These are phyloP conservation scores for Calvadosia cruxmelitensis DNA, from an alignment of 30 jellyfish, hydroid and myxozoan genomes.

Conservation along the genomic window DNA sequence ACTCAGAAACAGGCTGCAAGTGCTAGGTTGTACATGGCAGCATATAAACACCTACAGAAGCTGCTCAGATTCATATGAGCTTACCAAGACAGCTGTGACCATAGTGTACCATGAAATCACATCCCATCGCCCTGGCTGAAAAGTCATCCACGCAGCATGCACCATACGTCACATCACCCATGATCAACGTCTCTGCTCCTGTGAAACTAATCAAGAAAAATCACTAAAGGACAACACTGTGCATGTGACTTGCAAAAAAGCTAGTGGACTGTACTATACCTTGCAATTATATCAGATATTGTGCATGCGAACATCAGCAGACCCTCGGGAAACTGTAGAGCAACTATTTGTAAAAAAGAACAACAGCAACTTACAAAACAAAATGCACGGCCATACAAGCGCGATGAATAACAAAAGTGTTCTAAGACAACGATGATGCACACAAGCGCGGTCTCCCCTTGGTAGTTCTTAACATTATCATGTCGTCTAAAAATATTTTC, in stretches of 20 bases:
- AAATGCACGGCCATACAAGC: too few species aligned
- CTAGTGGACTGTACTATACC: conserved; percentile 22
- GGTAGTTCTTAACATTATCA: too few species aligned
- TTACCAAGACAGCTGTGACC: conserved; percentile 98
- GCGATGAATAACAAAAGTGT: too few species aligned
- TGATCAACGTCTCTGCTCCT: conserved; percentile 70
- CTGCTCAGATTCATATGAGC: neutral
- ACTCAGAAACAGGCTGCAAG: too few species aligned
- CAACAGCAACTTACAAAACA: too few species aligned
- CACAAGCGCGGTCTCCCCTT: too few species aligned
- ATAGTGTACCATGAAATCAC: conserved; percentile 95
- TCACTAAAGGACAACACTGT: neutral
- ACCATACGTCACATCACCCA: conserved; percentile 99
- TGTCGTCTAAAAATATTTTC: neutral
- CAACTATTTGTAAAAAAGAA: conserved; percentile 54
- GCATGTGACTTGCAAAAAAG: neutral
- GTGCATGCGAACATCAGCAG: conserved; percentile 82
- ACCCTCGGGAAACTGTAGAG: conserved; percentile 99
- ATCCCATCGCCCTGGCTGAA: conserved; percentile 87
- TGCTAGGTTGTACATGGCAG: too few species aligned
- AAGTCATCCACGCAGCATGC: conserved; percentile 99
- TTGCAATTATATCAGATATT: conserved; percentile 90
- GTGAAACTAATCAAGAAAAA: too few species aligned
- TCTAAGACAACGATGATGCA: too few species aligned
- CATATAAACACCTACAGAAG: too few species aligned